Conservation (phyloP, 2,888 invertebrate species). For the Zygogramma bicolorata region DNA sequence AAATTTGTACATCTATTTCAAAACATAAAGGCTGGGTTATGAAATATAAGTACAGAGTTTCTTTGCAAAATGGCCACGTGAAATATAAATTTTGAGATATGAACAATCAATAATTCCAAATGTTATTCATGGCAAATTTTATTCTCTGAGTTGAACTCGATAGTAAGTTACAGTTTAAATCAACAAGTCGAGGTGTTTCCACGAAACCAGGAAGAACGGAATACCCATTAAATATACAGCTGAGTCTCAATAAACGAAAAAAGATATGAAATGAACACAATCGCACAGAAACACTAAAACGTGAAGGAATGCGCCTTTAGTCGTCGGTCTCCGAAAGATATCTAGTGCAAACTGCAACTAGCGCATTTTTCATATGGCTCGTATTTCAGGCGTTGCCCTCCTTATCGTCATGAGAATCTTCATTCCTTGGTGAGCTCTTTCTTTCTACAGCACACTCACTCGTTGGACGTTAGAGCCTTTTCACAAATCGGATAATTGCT, state of each 20-base stretch:
- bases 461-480: too few species aligned
- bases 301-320: slow-evolving; percentile 14
- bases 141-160: too few species aligned
- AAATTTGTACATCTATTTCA: too few species aligned
- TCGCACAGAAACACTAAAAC: slow-evolving; percentile 11
- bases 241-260: background rate
- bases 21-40: too few species aligned
- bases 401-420: background rate
- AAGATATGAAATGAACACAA: background rate
- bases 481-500: background rate
- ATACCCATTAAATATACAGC: background rate
- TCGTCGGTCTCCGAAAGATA: background rate
- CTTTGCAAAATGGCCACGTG: too few species aligned
- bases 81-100: too few species aligned
- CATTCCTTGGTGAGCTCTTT: background rate
- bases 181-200: background rate
- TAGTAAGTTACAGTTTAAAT: background rate
- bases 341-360: slow-evolving; percentile 1
- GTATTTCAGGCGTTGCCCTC: slow-evolving; percentile 9
- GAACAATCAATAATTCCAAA: too few species aligned
- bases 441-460: background rate
- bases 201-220: background rate
- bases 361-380: slow-evolving; percentile 10
- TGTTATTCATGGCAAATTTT: too few species aligned
- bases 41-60: too few species aligned